These are phyloP conservation scores for silkworm (Bombyx mori) DNA, from an alignment of 1,140 invertebrate species.

Conservation along the genomic window ASM3026992v2 NC_085113.1:12893501-12894000, in stretches of 20 bases:
- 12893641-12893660: constrained; percentile 29
- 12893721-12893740: neutral
- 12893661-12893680: constrained; percentile 32
- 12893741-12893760: constrained; percentile 17
- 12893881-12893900: constrained; percentile 21
- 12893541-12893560: too few species aligned
- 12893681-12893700: constrained; percentile 44
- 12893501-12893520: too few species aligned
- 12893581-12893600: too few species aligned
- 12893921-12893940: constrained; percentile 28
- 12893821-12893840: neutral
- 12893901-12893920: constrained; percentile 24
- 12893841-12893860: constrained; percentile 6
- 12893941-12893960: constrained; percentile 26
- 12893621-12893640: neutral
- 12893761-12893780: constrained; percentile 7
- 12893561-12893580: too few species aligned
- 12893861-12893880: constrained; percentile 32
- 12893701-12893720: constrained; percentile 25
- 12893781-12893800: too few species aligned
- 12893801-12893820: too few species aligned
- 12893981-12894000: neutral
- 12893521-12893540: too few species aligned
- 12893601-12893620: neutral
- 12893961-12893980: constrained; percentile 12